These are phyloP conservation scores for Adelognathus sp. DNA, from an alignment of 2,888 invertebrate genomes.

Conservation along the genomic window DNA sequence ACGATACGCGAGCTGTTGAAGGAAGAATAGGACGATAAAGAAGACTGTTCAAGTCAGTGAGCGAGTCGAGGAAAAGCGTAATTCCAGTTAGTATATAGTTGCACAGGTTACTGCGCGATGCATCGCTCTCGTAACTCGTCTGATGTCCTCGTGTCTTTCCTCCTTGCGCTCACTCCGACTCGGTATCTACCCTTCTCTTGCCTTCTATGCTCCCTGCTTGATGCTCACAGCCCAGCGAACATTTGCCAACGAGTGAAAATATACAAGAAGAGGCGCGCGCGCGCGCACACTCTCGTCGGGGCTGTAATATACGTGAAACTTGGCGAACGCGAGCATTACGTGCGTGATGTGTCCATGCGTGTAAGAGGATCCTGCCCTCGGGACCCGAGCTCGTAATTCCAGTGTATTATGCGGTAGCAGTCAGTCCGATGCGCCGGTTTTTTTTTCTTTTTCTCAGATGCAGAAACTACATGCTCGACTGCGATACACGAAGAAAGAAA, in stretches of 20 bases:
- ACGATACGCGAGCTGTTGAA: background rate
- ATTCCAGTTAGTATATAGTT: slow-evolving; percentile 49
- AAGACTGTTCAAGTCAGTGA: slow-evolving; percentile 41
- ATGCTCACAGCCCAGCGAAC: slow-evolving; percentile 37
- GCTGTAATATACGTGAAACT: slow-evolving; percentile 19
- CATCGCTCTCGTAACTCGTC: slow-evolving; percentile 39
- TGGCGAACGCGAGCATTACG: slow-evolving; percentile 52
- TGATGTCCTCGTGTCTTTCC: slow-evolving; percentile 10
- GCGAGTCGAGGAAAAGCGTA: slow-evolving; percentile 55
- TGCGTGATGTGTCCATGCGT: slow-evolving; percentile 62
- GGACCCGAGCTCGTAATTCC: slow-evolving; percentile 73
- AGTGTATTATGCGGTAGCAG: slow-evolving; percentile 72
- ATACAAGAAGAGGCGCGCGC: slow-evolving; percentile 27
- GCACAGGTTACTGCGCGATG: slow-evolving; percentile 24
- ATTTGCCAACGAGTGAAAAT: slow-evolving; percentile 43
- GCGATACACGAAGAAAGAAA: slow-evolving; percentile 5
- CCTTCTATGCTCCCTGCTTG: slow-evolving; percentile 2
- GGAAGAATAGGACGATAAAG: slow-evolving; percentile 5
- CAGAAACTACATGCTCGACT: slow-evolving; percentile 37
- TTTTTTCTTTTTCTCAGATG: no score
- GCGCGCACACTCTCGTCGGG: background rate
- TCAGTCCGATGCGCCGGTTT: slow-evolving; percentile 48
- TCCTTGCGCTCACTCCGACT: background rate
- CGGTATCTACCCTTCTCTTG: background rate
- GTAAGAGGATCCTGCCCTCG: slow-evolving; percentile 68